Evolutionary conservation across 2,888 invertebrate genomes (phyloP), one percentile per base, ranked within the genome.

Genomic region (Elmis aenea): DNA sequence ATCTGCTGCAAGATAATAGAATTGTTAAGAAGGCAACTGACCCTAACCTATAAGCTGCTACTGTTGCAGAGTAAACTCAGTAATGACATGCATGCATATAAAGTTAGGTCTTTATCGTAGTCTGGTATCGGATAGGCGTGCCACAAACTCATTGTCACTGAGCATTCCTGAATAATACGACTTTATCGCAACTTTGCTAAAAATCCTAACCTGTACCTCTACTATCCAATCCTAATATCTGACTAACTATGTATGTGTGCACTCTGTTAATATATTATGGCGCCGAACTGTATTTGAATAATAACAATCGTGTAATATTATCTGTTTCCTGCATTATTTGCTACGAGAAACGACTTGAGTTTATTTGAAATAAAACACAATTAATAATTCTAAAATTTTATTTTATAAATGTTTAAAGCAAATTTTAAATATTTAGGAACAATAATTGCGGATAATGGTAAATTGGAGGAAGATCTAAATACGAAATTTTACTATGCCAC

Each of bases 111-210:
- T 59, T 61, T 64, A 64, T 64, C 64, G 51, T 53, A 53, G 60
- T 61, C 60, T 62, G 61, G 60, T 61, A 59, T 60, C 61, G 54
- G 42, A 50, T 53, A 62, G 64, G 63, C 61, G 62, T 63, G 64
- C 60, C 62, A 54, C 54, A 48, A 21, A 55, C 61, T 64, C 62
- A 64, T 64, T 64, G 64, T 64, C 64, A 62, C 63, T 54, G 58
- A 51, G 55, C 61, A 62, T 64, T 57, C 62, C 59, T 64, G 63
- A 63, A 64, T 64, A 64, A 64, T 62, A 58, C 61, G 58, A 60
- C 61, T 59, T 51, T 62, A 61, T 62, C 60, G 55, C 41, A 20
- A 30, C 28, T 48, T 48, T 45, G 49, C 51, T 42, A 55, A 57
- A 57, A 54, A 52, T 46, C 38, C 45, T 37, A 50, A 45, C 42